Evolutionary conservation across 2,113 vertebrate species (phyloP), one percentile per base, ranked within the genome.

Genomic region (Sander vitreus): DNA sequence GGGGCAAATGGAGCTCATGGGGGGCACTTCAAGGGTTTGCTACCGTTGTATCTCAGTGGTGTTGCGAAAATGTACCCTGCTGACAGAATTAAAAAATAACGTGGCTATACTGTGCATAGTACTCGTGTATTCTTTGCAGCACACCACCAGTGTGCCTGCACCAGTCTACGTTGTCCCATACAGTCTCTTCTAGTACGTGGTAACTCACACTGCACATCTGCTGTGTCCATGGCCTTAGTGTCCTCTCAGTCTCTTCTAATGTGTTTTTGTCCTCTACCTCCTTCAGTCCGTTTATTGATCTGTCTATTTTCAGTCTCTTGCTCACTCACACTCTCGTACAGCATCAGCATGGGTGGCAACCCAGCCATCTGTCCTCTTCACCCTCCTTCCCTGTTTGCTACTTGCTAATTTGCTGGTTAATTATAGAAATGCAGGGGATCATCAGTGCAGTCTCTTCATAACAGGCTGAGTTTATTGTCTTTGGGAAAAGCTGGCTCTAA

Each of bases 391-490:
- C 76, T 5, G 68, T 80, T 81, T 81, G 79, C 78, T 27, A 77
- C 66, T 72, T 80, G 62, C 87, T 92, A 91, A 93, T 93, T 89
- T 89, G 84, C 83, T 80, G 82, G 83, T 92, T 93, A 91, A 93
- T 92, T 87, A 92, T 88, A 84, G 79, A 90, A 89, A 91, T 80
- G 80, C 81, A 76, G 70, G 53, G 69, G 77, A 86, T 80, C 79
- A 87, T 80, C 79, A 79, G 85, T 81, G 69, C 58, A 55, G 77
- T 59, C 74, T 85, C 71, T 80, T 83, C 81, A 75, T 78, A 85
- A 83, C 63, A 73, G 82, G 51, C 48, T 70, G 58, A 64, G 71
- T 84, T 86, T 78, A 70, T 85, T 76, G 84, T 92, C 88, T 89
- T 83, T 77, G 51, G 84, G 57, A 87, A 81, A 58, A 76, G 80